Conservation (phyloP, 2,797 vertebrate genomes). For the Tragelaphus oryx region DNA sequence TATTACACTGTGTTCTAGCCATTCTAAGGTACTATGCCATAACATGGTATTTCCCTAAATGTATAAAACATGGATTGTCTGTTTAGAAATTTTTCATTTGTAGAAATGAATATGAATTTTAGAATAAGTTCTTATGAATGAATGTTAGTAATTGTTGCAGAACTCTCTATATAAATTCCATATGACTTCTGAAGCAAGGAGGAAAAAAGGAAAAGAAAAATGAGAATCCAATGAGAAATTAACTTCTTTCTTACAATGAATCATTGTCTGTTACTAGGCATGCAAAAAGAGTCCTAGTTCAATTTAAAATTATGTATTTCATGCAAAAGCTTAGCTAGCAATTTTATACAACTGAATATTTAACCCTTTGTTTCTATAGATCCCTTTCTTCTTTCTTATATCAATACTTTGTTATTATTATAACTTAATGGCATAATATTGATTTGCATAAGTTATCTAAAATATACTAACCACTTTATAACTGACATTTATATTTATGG, state of each 20-base stretch:
- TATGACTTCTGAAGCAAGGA: background rate
- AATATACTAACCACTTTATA: background rate
- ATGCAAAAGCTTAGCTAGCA: background rate
- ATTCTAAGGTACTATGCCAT: background rate
- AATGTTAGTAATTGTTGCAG: background rate
- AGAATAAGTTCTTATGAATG: slow-evolving; percentile 27
- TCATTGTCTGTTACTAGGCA: background rate
- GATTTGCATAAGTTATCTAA: slow-evolving; percentile 36
- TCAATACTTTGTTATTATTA: slow-evolving; percentile 23
- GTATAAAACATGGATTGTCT: background rate
- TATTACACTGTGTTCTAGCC: background rate
- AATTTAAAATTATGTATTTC: background rate
- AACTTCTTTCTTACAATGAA: slow-evolving; percentile 1
- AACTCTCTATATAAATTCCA: background rate
- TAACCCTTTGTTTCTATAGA: background rate
- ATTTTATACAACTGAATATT: background rate
- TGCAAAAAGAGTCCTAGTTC: background rate
- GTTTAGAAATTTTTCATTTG: slow-evolving; percentile 13
- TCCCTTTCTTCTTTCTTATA: background rate
- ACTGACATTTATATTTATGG: background rate
- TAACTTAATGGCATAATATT: slow-evolving; percentile 12
- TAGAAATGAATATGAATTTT: background rate
- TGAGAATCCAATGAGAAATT: background rate
- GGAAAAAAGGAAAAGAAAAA: background rate
- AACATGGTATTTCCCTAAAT: background rate